phyloP scores from a whole-genome alignment of 2,113 vertebrate genomes.

The Isichthys henryi region DNA sequence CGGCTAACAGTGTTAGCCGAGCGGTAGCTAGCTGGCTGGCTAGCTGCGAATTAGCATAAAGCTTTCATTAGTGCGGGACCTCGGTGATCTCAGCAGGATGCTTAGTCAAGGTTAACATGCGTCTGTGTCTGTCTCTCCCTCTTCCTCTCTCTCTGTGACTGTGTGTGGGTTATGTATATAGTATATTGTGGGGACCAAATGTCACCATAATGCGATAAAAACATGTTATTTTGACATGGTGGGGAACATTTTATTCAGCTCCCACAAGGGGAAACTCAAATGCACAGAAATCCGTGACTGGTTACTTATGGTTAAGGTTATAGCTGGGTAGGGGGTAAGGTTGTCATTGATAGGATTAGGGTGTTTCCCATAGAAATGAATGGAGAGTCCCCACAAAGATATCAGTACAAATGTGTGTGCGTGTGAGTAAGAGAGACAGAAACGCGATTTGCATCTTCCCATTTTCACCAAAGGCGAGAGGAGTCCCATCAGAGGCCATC shows the following conservation, averaged over 20 bases:
- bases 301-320: not conserved
- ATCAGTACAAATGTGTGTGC: not conserved
- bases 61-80: slow-evolving; percentile 46
- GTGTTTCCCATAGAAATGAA: not conserved
- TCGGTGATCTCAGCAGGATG: slow-evolving; percentile 33
- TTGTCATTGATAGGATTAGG: not conserved
- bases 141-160: not conserved
- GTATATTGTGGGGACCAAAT: not conserved
- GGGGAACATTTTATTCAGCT: not conserved
- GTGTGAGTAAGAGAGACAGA: no score
- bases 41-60: slow-evolving; percentile 50
- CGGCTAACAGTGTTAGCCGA: slow-evolving; percentile 48
- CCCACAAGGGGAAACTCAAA: not conserved
- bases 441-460: not conserved
- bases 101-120: slow-evolving; percentile 48
- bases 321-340: not conserved
- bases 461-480: no score
- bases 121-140: not conserved
- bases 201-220: not conserved
- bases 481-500: not conserved
- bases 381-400: not conserved
- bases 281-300: not conserved
- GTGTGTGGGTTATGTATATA: not conserved
- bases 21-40: slow-evolving; percentile 43
- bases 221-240: not conserved